Evolutionary conservation across 2,888 invertebrate species (phyloP).

Genomic region (Amorpha juglandis): DNA sequence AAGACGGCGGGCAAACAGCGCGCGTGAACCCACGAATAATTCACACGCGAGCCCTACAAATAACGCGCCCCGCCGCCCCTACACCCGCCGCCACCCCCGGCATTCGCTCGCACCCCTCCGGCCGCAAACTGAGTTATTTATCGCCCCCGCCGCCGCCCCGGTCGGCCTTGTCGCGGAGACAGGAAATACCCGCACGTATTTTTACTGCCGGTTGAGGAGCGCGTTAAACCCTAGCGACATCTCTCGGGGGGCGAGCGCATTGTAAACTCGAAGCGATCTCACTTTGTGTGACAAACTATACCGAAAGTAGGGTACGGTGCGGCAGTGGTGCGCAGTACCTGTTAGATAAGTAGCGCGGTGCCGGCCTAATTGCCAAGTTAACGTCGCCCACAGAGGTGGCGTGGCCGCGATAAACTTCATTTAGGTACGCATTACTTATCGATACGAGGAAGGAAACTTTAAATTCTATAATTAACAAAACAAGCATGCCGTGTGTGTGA

Average conservation of each 20-base stretch:
- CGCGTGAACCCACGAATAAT: conserved; percentile 84
- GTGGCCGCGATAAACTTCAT: conserved; percentile 7
- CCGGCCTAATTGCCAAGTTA: conserved; percentile 22
- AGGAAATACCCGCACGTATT: conserved; percentile 81
- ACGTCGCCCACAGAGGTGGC: background rate
- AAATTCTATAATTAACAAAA: conserved; percentile 44
- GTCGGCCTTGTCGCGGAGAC: conserved; percentile 62
- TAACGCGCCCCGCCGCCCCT: conserved; percentile 62
- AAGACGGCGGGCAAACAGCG: conserved; percentile 78
- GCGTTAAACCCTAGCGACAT: conserved; percentile 64
- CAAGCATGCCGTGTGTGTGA: conserved; percentile 46
- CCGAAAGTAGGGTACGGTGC: conserved; percentile 18
- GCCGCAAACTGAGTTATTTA: conserved; percentile 83
- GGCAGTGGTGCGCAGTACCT: conserved; percentile 2
- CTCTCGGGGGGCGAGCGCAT: conserved; percentile 60
- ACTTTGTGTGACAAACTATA: conserved; percentile 30
- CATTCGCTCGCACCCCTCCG: conserved; percentile 38
- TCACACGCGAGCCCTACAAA: conserved; percentile 84
- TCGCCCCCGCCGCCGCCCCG: conserved; percentile 65
- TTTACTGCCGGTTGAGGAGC: conserved; percentile 74
- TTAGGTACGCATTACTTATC: conserved; percentile 31
- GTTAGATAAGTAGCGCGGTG: conserved; percentile 22
- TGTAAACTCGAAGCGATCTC: conserved; percentile 40
- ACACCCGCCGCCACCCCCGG: conserved; percentile 30
- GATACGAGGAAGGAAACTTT: conserved; percentile 53